Evolutionary conservation across 2,113 vertebrate genomes (phyloP).

Genomic region (Piprites chloris): DNA sequence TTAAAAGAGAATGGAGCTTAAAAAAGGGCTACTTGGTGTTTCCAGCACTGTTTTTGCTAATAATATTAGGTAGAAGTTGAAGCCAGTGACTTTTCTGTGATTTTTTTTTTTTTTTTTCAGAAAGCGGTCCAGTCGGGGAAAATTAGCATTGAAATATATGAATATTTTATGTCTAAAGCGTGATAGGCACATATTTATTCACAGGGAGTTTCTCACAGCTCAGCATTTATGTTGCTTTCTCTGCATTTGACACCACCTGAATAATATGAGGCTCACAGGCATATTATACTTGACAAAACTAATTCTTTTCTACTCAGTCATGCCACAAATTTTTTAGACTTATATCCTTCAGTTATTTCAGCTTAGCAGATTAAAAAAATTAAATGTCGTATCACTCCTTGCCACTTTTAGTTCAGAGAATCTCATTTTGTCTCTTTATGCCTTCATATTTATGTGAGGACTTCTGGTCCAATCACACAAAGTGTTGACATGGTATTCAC

Average conservation of each 20-base stretch:
- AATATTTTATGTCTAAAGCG: constrained; percentile 41
- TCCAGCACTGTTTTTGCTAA: neutral
- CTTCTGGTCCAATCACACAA: neutral
- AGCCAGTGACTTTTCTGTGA: neutral
- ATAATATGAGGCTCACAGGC: constrained; percentile 4
- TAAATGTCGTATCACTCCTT: neutral
- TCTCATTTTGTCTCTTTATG: neutral
- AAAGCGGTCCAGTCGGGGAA: neutral
- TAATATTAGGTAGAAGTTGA: neutral
- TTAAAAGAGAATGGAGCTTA: constrained; percentile 7
- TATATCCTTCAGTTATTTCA: neutral
- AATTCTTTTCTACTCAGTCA: neutral
- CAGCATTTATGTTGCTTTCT: constrained; percentile 54
- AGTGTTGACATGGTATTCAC: neutral
- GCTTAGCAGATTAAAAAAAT: neutral
- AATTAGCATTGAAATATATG: constrained; percentile 6
- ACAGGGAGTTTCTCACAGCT: constrained; percentile 34
- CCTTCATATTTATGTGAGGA: neutral
- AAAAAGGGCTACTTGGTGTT: neutral
- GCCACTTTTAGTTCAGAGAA: neutral
- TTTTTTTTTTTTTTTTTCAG: neutral
- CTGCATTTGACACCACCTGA: constrained; percentile 17
- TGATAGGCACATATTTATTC: constrained; percentile 38
- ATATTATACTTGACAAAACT: constrained; percentile 24
- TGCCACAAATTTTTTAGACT: neutral